These are phyloP conservation scores for Seriola aureovittata DNA, from an alignment of 2,113 vertebrate species.

Conservation along the genomic window DNA sequence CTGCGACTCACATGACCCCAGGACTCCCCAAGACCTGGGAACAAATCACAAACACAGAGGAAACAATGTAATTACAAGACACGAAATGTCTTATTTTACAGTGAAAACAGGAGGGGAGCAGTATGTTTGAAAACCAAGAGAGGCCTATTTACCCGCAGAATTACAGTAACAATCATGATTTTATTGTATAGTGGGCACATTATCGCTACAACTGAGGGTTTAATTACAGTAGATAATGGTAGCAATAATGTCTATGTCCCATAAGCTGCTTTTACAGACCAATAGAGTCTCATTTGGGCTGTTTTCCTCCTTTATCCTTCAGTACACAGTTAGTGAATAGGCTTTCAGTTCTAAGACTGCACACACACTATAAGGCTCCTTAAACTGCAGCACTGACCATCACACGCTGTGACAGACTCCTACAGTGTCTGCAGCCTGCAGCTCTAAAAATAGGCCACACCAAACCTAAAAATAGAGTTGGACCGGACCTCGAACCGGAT, in stretches of 20 bases:
- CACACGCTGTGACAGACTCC: background rate
- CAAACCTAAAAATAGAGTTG: background rate
- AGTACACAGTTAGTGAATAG: background rate
- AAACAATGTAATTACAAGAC: background rate
- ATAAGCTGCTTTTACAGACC: background rate
- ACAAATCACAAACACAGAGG: slow-evolving; percentile 38
- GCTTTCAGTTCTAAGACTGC: background rate
- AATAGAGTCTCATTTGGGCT: background rate
- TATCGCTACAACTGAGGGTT: background rate
- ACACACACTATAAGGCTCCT: background rate
- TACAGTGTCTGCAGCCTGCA: background rate
- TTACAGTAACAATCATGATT: background rate
- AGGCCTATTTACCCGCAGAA: background rate
- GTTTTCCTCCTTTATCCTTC: background rate
- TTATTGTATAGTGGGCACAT: background rate
- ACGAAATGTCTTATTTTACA: background rate
- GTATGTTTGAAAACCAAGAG: background rate
- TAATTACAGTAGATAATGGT: background rate
- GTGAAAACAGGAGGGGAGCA: background rate
- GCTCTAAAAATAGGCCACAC: background rate
- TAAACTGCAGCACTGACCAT: background rate
- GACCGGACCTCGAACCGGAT: background rate
- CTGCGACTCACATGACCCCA: slow-evolving; percentile 94
- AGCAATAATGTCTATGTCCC: background rate
- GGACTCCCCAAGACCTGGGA: slow-evolving; percentile 94